Evolutionary conservation across 2,113 vertebrate species (phyloP).

Genomic region (Aegithalos caudatus): DNA sequence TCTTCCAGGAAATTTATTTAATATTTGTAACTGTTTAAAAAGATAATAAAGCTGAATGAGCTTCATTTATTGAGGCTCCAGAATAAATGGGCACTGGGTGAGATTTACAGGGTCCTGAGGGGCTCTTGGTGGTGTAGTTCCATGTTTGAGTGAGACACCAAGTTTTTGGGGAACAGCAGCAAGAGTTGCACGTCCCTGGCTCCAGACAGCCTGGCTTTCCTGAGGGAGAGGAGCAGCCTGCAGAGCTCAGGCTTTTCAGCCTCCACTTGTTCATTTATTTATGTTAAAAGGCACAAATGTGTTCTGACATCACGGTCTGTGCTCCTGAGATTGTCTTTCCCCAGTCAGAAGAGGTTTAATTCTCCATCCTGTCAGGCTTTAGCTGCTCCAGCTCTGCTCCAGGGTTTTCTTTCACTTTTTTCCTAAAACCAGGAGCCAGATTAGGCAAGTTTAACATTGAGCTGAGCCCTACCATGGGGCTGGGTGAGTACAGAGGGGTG

Average conservation of each 20-base stretch:
- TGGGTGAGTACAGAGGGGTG: neutral
- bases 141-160: neutral
- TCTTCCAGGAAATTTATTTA: neutral
- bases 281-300: neutral
- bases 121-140: neutral
- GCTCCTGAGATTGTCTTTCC: neutral
- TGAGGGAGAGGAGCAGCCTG: neutral
- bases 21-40: neutral
- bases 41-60: fast-evolving
- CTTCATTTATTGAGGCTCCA: neutral
- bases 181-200: neutral
- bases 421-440: neutral
- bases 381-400: neutral
- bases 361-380: neutral
- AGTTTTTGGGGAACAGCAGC: neutral
- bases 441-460: fast-evolving
- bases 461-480: neutral
- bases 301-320: neutral
- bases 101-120: fast-evolving
- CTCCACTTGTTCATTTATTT: constrained; percentile 1
- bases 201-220: neutral
- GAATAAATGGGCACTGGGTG: neutral
- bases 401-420: neutral
- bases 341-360: neutral
- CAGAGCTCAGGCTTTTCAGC: neutral